These are phyloP conservation scores for Acrocera orbiculus DNA, from an alignment of 2,888 invertebrate species.

Conservation along the genomic window DNA sequence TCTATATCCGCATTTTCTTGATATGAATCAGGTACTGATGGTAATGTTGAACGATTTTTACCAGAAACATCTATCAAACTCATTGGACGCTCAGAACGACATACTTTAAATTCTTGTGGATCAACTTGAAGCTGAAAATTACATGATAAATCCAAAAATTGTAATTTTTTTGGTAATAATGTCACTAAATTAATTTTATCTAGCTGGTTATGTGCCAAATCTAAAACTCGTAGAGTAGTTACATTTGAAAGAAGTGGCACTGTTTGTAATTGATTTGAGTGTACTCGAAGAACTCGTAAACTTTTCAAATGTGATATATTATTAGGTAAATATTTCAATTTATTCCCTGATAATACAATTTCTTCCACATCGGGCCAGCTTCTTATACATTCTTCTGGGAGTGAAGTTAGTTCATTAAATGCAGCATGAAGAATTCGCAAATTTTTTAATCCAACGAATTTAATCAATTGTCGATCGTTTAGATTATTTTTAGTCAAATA, in stretches of 20 bases:
- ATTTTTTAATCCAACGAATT: slow-evolving; percentile 44
- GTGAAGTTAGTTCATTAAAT: slow-evolving; percentile 54
- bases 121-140: slow-evolving; percentile 68
- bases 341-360: slow-evolving; percentile 65
- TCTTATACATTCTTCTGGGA: slow-evolving; percentile 55
- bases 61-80: slow-evolving; percentile 74
- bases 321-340: slow-evolving; percentile 55
- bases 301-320: slow-evolving; percentile 53
- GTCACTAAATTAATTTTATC: slow-evolving; percentile 60
- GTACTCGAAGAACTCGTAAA: slow-evolving; percentile 57
- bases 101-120: slow-evolving; percentile 61
- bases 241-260: slow-evolving; percentile 63
- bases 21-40: slow-evolving; percentile 34
- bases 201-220: slow-evolving; percentile 70
- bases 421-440: slow-evolving; percentile 57
- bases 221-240: slow-evolving; percentile 55
- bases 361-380: slow-evolving; percentile 69
- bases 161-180: slow-evolving; percentile 62
- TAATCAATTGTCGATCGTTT: slow-evolving; percentile 48
- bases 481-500: slow-evolving; percentile 63
- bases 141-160: slow-evolving; percentile 71
- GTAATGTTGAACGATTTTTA: slow-evolving; percentile 49
- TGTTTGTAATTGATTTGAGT: slow-evolving; percentile 59
- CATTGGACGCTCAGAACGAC: slow-evolving; percentile 60
- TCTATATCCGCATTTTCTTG: slow-evolving; percentile 42